phyloP scores from a whole-genome alignment of 2,113 vertebrate genomes.

The Nanorana parkeri region DNA sequence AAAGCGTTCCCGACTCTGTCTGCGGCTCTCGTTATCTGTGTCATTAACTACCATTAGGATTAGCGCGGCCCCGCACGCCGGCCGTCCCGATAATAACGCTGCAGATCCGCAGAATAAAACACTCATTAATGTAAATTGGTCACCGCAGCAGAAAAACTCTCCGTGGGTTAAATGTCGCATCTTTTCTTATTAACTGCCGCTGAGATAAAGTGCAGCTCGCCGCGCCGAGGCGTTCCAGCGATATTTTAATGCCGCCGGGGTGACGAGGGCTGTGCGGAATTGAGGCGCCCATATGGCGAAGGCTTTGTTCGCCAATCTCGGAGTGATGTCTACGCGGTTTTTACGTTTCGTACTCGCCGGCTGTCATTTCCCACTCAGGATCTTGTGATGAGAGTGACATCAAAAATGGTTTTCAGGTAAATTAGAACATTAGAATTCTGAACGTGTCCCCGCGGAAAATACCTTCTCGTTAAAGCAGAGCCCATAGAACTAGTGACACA shows the following conservation, averaged over 20 bases:
- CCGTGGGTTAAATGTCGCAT: constrained; percentile 49
- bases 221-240: not conserved
- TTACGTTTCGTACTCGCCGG: too few species aligned
- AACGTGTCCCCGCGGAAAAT: too few species aligned
- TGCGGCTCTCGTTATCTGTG: constrained; percentile 38
- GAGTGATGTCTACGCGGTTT: not conserved
- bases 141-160: constrained; percentile 38
- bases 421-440: too few species aligned
- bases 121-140: constrained; percentile 54
- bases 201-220: constrained; percentile 1
- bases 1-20: not conserved
- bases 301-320: not conserved
- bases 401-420: too few species aligned
- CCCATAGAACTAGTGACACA: too few species aligned
- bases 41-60: constrained; percentile 51
- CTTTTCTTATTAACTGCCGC: constrained; percentile 27
- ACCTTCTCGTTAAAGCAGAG: too few species aligned
- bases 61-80: not conserved
- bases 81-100: constrained; percentile 16
- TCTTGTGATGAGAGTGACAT: not conserved
- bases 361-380: not conserved
- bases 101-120: constrained; percentile 47
- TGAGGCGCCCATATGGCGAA: not conserved
- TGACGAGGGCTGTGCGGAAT: not conserved
- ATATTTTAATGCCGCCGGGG: constrained; percentile 8